Percentiles rank a stretch among this genome's conserved stretches.
phyloP scores from a whole-genome alignment of 2,113 vertebrate genomes.

The Eidolon helvum region DNA sequence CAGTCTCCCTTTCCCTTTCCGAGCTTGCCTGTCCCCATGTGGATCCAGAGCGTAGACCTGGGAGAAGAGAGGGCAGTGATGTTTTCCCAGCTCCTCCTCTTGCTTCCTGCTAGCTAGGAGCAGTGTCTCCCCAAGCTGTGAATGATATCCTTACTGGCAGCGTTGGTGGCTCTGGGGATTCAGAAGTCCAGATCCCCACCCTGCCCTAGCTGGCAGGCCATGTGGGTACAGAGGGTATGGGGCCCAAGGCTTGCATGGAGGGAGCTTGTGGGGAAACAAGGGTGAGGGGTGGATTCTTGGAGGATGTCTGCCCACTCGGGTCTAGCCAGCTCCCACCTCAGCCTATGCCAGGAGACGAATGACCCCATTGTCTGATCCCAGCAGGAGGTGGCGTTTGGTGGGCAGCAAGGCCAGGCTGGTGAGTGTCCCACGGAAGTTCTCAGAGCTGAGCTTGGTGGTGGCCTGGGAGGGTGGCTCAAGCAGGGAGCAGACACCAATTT shows the following conservation, averaged over 20 bases:
- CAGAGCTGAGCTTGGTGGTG: slow-evolving; percentile 95
- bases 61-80: background rate
- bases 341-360: slow-evolving; percentile 92
- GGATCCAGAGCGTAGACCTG: background rate
- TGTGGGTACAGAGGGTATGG: background rate
- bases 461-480: slow-evolving; percentile 91
- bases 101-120: background rate
- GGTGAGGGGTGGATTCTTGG: too few species aligned
- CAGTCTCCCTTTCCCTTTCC: background rate
- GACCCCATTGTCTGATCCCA: slow-evolving; percentile 96
- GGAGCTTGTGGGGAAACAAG: background rate
- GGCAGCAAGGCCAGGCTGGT: slow-evolving; percentile 96
- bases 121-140: background rate
- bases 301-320: background rate
- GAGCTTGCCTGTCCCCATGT: background rate
- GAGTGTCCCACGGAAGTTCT: slow-evolving; percentile 97
- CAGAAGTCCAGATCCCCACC: background rate
- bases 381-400: slow-evolving; percentile 94
- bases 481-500: slow-evolving; percentile 95
- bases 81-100: background rate
- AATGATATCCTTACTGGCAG: background rate
- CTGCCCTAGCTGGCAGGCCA: background rate
- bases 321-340: background rate
- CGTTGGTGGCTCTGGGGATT: background rate
- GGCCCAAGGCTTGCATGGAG: background rate